Evolutionary conservation across 2,888 invertebrate species (phyloP), one percentile per base, ranked within the genome.

Genomic region (Melipona beecheii): DNA sequence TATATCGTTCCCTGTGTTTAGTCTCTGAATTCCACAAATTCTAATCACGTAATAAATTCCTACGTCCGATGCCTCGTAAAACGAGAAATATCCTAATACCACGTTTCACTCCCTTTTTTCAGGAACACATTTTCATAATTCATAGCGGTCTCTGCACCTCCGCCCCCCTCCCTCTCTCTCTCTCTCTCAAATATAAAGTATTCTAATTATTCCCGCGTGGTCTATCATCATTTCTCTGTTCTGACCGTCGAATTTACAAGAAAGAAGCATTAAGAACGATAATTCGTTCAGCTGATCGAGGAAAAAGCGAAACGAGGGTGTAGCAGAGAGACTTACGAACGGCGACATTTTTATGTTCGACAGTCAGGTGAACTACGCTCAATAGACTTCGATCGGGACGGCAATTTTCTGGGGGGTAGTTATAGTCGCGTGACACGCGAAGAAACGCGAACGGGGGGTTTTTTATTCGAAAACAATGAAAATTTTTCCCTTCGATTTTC

Each of bases 361-460:
- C 56, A 72, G 75, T 86, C 79, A 73, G 62, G 75, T 64, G 76
- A 71, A 65, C 64, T 36, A n/a, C 62, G 70, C 36, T 9, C 65
- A 52, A 43, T 36, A 19, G 64, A 76, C 79, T 78, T 62, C 31
- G 36, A 74, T 64, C 13, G 31, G 78, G 76, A 69, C 13, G 72
- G 83, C 72, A 87, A 89, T 89, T 89, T 89, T 78, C 90, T 84
- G 68, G 54, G 71, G 43, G 68, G 43, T 71, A 75, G 74, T 89
- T 90, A 89, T 88, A 69, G 78, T 50, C 72, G 58, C 75, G 56
- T 50, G 81, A 77, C 90, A 89, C 84, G 88, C 90, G 60, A 72
- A 49, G 69, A 88, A 84, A 86, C 71, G 60, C 66, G 60, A 52
- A 21, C 60, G 50, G 43, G 50, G 50, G 21, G 79, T 83, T 80